phyloP scores from a whole-genome alignment of 2,113 vertebrate genomes.

The Pelecanoides urinatrix region DNA sequence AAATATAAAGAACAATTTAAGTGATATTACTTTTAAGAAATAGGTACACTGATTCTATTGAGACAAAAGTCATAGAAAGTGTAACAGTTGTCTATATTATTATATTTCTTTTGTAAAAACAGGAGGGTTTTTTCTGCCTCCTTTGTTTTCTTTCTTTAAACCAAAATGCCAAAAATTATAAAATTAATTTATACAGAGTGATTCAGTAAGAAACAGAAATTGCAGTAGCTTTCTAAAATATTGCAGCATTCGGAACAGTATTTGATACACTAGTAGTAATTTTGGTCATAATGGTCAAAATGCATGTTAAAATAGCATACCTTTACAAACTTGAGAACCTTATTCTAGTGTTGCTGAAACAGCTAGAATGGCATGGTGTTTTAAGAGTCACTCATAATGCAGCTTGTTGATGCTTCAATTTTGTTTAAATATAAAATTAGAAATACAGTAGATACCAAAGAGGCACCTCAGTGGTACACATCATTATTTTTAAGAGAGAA shows the following conservation, averaged over 20 bases:
- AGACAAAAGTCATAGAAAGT: slow-evolving; percentile 10
- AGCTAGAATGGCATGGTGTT: not conserved
- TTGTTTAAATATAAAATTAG: not conserved
- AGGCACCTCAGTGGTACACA: not conserved
- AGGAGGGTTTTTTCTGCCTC: not conserved
- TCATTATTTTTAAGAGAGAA: not conserved
- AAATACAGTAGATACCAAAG: not conserved
- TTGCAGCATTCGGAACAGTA: not conserved
- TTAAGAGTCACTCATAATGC: not conserved
- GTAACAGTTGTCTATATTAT: slow-evolving; percentile 34
- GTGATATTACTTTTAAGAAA: slow-evolving; percentile 57
- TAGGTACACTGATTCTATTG: slow-evolving; percentile 53
- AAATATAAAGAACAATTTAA: slow-evolving; percentile 75
- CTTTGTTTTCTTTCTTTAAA: not conserved
- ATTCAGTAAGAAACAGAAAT: not conserved
- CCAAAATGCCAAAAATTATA: not conserved
- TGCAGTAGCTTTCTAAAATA: not conserved
- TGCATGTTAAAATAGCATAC: not conserved
- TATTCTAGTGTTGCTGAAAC: not conserved
- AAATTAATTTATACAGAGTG: not conserved
- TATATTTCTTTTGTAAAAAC: slow-evolving; percentile 24
- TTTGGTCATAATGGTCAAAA: not conserved
- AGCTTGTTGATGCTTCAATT: not conserved
- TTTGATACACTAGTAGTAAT: not conserved
- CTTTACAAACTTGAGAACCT: not conserved